Conservation (phyloP, 2,888 invertebrate species). For the Drosophila fulvimacula region DNA sequence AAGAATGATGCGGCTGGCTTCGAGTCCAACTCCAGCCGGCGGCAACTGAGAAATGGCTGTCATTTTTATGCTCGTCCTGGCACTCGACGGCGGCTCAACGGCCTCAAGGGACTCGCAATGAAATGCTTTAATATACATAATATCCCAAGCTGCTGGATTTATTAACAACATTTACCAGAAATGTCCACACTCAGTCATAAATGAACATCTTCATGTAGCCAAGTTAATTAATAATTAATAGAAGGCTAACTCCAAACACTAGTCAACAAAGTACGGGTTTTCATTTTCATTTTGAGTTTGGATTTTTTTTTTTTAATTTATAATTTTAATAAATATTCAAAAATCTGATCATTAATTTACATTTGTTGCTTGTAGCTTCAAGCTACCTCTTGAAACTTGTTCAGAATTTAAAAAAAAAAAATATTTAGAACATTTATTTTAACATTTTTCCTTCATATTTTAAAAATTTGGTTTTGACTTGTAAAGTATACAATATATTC, state of each 20-base stretch:
- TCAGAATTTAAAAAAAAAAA: no score
- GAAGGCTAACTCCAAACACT: neutral
- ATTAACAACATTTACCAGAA: slow-evolving; percentile 27
- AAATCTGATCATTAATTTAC: no score
- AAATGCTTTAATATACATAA: slow-evolving; percentile 53
- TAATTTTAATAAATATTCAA: no score
- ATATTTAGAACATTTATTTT: no score
- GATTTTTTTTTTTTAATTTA: no score
- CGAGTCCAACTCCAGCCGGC: slow-evolving; percentile 2
- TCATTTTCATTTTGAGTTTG: no score
- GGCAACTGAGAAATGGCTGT: slow-evolving; percentile 40
- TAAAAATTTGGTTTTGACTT: no score
- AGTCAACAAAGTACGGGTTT: neutral
- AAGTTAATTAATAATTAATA: neutral
- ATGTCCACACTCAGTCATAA: slow-evolving; percentile 3
- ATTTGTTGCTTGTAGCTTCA: neutral
- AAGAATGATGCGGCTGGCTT: slow-evolving; percentile 64
- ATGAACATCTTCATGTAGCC: neutral
- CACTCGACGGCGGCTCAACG: slow-evolving; percentile 17
- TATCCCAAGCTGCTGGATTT: slow-evolving; percentile 33
- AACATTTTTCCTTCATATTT: no score
- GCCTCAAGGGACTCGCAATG: slow-evolving; percentile 59
- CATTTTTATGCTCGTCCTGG: slow-evolving; percentile 29
- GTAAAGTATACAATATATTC: no score
- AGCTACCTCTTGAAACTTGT: neutral